Evolutionary conservation across 1,140 invertebrate genomes (phyloP), one percentile per base, ranked within the genome.

Genomic region (Pentalonia nigronervosa): DNA sequence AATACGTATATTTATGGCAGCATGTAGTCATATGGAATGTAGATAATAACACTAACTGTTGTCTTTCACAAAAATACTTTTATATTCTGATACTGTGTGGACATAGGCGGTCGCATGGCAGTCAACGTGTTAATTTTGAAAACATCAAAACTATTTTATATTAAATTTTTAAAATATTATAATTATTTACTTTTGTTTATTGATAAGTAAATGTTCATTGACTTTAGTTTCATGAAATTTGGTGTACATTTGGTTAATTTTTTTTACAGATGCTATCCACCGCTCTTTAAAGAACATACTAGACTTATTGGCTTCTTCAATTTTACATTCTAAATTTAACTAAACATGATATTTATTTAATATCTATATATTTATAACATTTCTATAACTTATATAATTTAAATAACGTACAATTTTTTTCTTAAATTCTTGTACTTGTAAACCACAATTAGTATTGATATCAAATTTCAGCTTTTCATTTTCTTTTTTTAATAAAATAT

Each of bases 111-210:
- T n/a, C n/a, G n/a, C n/a, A n/a, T 48, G 47, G 47, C 7, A 48
- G 47, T 50, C 48, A 50, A 50, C 1, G 17, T 50, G 11, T 67
- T 67, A 67, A 30, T 67, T 30, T 67, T 30, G 0, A 60, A 30
- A 60, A 60, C 25, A 60, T 30, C 23, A 25, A 60, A 67, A n/a
- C 2, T n/a, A n/a, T 67, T 67, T 67, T n/a, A 2, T 60, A 76
- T 97, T 96, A 1, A 20, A 45, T 25, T 87, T 47, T 6, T 47
- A 11, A 86, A 88, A n/a, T 45, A 50, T 50, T 36, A 53, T 36
- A 89, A 76, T 76, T 53, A 47, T 25, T 89, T 92, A 92, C 90
- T 92, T 92, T 53, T 76, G 67, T 50, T 21, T 92, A 76, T 50
- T 50, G n/a, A 83, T 83, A 25, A 50, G 1, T 21, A 81, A 60